These are phyloP conservation scores for Ceratosolen solmsi DNA, from an alignment of 1,140 invertebrate species.

Conservation along the genomic window DNA sequence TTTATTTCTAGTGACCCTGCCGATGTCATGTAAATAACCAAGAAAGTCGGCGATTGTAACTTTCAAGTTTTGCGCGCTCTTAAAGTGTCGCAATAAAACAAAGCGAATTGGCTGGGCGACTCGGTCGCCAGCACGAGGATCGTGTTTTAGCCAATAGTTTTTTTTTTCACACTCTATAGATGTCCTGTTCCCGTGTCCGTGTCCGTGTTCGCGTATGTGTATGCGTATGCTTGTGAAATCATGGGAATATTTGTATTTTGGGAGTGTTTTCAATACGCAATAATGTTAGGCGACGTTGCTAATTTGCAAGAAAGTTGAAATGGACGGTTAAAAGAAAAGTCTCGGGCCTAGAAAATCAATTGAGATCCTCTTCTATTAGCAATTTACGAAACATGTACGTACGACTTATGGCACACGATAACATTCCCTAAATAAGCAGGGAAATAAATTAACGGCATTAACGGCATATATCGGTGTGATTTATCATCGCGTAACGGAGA, in stretches of 20 bases:
- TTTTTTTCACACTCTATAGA: background rate
- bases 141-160: too few species aligned
- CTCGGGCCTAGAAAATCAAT: background rate
- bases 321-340: background rate
- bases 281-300: too few species aligned
- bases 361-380: background rate
- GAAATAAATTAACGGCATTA: background rate
- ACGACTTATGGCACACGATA: background rate
- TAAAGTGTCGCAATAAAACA: background rate
- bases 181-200: too few species aligned
- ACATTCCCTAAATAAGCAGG: background rate
- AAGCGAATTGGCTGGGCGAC: background rate
- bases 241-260: too few species aligned
- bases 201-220: too few species aligned
- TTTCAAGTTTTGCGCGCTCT: background rate
- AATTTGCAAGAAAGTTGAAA: too few species aligned
- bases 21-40: background rate
- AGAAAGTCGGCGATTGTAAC: background rate
- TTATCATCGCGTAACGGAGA: background rate
- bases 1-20: background rate
- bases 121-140: background rate
- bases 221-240: too few species aligned
- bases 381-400: background rate
- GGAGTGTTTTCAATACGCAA: too few species aligned
- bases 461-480: background rate